Percentiles rank a stretch among this genome's conserved stretches.
Evolutionary conservation across 2,797 vertebrate species (phyloP).

Genomic region (Sus cebifrons): DNA sequence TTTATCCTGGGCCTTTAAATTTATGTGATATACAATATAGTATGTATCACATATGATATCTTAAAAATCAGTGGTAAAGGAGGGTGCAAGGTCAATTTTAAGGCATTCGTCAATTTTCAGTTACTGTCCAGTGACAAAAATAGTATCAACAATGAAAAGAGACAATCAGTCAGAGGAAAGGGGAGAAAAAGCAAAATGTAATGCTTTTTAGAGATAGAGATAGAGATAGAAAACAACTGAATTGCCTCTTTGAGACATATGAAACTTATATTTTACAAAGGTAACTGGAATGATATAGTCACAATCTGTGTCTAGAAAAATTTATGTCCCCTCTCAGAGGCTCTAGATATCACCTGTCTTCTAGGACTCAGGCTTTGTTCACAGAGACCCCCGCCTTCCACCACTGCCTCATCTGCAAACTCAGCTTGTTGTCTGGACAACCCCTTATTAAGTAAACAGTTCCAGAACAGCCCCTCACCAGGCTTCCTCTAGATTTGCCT

Average conservation of each 20-base stretch:
- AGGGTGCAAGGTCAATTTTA: background rate
- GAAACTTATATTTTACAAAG: conserved; percentile 1
- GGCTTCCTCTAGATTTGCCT: background rate
- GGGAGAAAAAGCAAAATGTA: background rate
- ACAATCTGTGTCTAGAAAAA: background rate
- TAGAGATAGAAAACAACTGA: background rate
- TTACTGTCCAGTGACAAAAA: conserved; percentile 29
- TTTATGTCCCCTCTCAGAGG: rapidly evolving
- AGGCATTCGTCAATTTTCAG: conserved; percentile 42
- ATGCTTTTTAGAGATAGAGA: background rate
- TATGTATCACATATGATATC: background rate
- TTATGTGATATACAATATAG: background rate
- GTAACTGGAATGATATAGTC: background rate
- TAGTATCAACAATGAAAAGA: conserved; percentile 42
- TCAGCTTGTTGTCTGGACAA: background rate
- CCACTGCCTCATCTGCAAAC: background rate
- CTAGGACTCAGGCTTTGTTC: background rate
- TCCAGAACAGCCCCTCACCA: background rate
- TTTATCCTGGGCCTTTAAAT: background rate
- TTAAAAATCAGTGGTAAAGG: background rate
- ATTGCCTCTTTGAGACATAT: background rate
- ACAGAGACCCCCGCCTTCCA: rapidly evolving
- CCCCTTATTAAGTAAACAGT: background rate
- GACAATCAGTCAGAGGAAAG: background rate
- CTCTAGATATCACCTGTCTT: background rate